These are phyloP conservation scores for Sarcoramphus papa DNA, from an alignment of 2,797 vertebrate species.

Conservation along the genomic window DNA sequence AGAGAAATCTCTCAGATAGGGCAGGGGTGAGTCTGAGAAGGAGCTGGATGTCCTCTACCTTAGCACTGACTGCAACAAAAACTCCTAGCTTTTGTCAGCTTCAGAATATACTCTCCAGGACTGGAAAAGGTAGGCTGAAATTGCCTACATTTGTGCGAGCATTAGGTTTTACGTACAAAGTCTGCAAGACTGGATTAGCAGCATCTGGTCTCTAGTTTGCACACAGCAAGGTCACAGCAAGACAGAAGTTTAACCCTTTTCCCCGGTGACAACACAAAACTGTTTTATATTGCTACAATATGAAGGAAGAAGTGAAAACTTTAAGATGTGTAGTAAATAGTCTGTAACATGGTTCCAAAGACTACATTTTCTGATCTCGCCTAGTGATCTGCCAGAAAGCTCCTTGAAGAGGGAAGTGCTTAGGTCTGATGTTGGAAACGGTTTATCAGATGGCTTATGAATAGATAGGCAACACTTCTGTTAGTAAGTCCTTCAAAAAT, in stretches of 20 bases:
- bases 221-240: background rate
- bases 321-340: background rate
- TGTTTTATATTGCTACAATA: background rate
- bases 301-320: background rate
- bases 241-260: background rate
- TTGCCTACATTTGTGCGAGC: background rate
- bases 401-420: background rate
- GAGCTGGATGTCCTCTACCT: background rate
- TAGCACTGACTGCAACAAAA: background rate
- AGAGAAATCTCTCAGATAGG: background rate
- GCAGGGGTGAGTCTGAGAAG: background rate
- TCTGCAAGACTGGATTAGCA: background rate
- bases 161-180: background rate
- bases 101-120: background rate
- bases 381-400: background rate
- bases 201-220: background rate
- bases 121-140: background rate
- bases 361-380: accelerated
- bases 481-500: background rate
- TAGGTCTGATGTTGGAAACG: background rate
- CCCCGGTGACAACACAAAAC: background rate
- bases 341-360: background rate
- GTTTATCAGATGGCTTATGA: background rate
- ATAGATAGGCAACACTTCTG: background rate
- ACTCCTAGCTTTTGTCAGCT: background rate